phyloP scores from a whole-genome alignment of 2,113 vertebrate species.

The Ploceus nigricollis region DNA sequence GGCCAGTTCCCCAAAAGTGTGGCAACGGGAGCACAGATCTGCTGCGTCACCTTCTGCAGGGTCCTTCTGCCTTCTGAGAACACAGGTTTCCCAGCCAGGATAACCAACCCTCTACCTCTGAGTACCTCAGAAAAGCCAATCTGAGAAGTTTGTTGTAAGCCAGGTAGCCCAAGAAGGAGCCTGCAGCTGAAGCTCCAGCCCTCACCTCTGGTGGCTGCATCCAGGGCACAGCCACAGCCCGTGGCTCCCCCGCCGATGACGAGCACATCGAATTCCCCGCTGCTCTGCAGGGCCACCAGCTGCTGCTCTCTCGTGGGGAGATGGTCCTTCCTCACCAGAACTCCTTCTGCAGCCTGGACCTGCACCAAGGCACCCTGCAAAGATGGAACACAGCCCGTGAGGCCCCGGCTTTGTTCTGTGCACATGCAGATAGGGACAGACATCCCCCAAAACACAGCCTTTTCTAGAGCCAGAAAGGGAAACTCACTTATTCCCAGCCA shows the following conservation, averaged over 20 bases:
- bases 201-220: constrained; percentile 89
- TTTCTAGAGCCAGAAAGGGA: accelerated
- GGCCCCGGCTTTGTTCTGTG: too few relatives aligned
- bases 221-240: constrained; percentile 91
- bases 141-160: accelerated
- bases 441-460: not conserved
- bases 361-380: constrained; percentile 75
- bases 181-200: accelerated
- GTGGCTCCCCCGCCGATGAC: constrained; percentile 94
- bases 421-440: accelerated
- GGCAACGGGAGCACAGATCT: accelerated
- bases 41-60: not conserved
- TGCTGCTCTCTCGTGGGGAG: constrained; percentile 84
- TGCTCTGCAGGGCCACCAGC: constrained; percentile 69
- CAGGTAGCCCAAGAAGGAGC: not conserved
- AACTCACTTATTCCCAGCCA: not conserved
- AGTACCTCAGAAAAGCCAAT: accelerated
- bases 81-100: not conserved
- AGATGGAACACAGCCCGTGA: not conserved
- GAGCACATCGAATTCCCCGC: constrained; percentile 86
- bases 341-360: constrained; percentile 79
- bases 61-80: not conserved
- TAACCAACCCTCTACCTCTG: accelerated
- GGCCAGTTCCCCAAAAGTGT: not conserved
- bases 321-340: constrained; percentile 39